A percentile compares a stretch with the other conserved stretches of the same genome.
phyloP scores from a whole-genome alignment of 2,888 invertebrate genomes.

The Euzophera pinguis region DNA sequence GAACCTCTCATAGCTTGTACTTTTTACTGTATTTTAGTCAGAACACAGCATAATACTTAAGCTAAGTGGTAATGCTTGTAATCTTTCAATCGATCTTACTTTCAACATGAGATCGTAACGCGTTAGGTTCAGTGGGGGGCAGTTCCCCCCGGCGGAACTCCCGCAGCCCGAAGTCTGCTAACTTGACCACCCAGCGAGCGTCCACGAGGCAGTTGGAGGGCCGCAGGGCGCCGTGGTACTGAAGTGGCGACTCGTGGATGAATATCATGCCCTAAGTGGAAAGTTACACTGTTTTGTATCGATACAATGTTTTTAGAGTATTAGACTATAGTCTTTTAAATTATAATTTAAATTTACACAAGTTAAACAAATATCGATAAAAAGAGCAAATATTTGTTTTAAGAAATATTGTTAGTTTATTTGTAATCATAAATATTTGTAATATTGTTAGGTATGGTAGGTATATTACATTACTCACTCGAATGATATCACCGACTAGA shows the following conservation, averaged over 20 bases:
- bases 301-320: too few relatives aligned
- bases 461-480: conserved; percentile 81
- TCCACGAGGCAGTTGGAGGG: conserved; percentile 96
- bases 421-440: too few relatives aligned
- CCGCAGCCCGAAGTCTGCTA: conserved; percentile 94
- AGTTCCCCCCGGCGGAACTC: conserved; percentile 90
- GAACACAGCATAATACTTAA: too few relatives aligned
- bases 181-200: conserved; percentile 96
- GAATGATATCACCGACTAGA: conserved; percentile 94
- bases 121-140: conserved; percentile 80
- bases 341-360: neutral
- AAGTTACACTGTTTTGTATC: neutral
- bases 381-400: too few relatives aligned
- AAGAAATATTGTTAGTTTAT: too few relatives aligned
- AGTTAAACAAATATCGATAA: too few relatives aligned
- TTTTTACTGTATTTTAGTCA: too few relatives aligned
- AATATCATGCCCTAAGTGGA: conserved; percentile 89
- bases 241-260: conserved; percentile 91
- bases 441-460: neutral
- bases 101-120: conserved; percentile 83
- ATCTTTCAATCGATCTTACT: conserved; percentile 75
- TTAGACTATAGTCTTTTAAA: too few relatives aligned
- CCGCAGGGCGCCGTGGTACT: conserved; percentile 92
- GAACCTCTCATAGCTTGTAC: too few relatives aligned
- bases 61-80: neutral